Evolutionary conservation across 2,113 vertebrate species (phyloP).

Genomic region (Psittacula cyanocephala): DNA sequence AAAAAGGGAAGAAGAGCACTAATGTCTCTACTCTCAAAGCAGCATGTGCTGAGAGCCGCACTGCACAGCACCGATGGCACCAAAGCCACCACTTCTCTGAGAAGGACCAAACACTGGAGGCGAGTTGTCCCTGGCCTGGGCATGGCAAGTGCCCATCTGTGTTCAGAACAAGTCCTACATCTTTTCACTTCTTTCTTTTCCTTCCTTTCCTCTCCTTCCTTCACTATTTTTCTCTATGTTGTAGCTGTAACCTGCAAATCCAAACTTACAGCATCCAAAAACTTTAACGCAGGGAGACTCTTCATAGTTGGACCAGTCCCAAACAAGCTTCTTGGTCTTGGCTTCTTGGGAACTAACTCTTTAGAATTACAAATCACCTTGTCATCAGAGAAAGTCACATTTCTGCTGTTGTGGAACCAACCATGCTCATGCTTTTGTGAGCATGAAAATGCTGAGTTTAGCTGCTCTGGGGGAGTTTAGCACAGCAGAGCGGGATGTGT

Average conservation of each 20-base stretch:
- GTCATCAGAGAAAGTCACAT: neutral
- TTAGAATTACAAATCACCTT: neutral
- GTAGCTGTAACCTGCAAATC: neutral
- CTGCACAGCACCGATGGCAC: neutral
- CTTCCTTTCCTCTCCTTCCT: neutral
- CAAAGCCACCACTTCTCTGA: neutral
- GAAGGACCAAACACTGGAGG: neutral
- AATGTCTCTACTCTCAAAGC: neutral
- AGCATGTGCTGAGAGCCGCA: rapidly evolving
- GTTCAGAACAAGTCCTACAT: neutral
- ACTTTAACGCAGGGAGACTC: neutral
- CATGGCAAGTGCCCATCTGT: neutral
- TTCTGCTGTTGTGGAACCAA: neutral
- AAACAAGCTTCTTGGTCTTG: neutral
- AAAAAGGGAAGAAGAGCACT: neutral
- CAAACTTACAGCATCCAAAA: neutral
- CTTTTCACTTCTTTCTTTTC: neutral
- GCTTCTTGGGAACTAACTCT: neutral
- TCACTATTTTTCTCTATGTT: neutral
- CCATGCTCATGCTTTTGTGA: neutral
- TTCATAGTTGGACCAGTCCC: neutral
- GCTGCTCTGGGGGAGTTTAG: neutral
- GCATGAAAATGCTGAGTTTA: neutral
- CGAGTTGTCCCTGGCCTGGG: neutral
- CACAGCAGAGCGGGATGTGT: neutral